Evolutionary conservation across 2,888 invertebrate species (phyloP).

Genomic region (Acholoe squamosa): DNA sequence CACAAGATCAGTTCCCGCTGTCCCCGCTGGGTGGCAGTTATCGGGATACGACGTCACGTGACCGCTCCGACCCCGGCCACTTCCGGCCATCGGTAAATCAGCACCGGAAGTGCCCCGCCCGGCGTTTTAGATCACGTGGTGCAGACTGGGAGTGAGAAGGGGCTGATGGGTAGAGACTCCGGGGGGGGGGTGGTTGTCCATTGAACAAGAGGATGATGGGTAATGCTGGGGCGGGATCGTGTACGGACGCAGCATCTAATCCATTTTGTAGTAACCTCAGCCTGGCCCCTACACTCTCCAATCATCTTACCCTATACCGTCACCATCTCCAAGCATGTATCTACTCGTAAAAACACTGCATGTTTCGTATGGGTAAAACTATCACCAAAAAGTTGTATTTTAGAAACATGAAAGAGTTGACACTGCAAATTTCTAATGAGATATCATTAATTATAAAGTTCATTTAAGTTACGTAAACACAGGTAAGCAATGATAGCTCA

Average conservation of each 20-base stretch:
- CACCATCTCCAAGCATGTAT: too few species aligned
- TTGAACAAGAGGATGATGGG: slow-evolving; percentile 13
- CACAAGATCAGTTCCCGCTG: not conserved
- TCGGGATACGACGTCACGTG: not conserved
- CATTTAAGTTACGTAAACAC: too few species aligned
- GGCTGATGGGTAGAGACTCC: not conserved
- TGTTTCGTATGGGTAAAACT: too few species aligned
- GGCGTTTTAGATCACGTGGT: slow-evolving; percentile 33
- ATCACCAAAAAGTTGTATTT: too few species aligned
- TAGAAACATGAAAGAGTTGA: too few species aligned
- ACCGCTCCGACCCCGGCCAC: slow-evolving; percentile 6
- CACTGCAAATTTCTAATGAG: too few species aligned
- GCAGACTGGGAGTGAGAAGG: not conserved
- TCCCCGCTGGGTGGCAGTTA: not conserved
- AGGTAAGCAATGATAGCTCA: too few species aligned
- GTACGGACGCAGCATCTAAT: not conserved
- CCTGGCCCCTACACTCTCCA: not conserved
- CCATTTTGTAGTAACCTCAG: not conserved
- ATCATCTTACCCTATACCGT: too few species aligned
- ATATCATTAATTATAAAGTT: too few species aligned
- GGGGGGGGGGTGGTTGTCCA: not conserved
- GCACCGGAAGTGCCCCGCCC: slow-evolving; percentile 22
- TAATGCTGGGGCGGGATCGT: not conserved
- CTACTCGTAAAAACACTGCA: too few species aligned
- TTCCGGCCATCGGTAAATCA: slow-evolving; percentile 14